Conservation (phyloP, 2,888 invertebrate genomes). For the Gastracanthus pulcherrimus region DNA sequence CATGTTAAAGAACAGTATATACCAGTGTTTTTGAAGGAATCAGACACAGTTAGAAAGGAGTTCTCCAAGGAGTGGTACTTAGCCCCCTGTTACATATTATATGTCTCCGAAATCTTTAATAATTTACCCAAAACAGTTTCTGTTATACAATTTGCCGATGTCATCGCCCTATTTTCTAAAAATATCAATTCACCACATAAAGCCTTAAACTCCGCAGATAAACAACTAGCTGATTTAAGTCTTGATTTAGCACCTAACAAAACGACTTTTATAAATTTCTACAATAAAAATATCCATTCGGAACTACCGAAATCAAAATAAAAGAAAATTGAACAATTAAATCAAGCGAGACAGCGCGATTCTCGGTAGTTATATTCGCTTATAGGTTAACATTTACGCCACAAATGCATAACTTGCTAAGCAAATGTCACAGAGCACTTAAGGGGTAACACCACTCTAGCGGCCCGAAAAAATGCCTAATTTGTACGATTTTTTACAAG, state of each 20-base stretch:
- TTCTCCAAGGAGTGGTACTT: slow-evolving; percentile 5
- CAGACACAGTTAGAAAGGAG: background rate
- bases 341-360: background rate
- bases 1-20: background rate
- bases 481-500: too few species aligned
- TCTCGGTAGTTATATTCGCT: background rate
- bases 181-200: background rate
- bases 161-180: too few species aligned
- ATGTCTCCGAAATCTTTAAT: background rate
- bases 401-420: background rate
- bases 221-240: background rate
- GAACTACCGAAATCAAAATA: background rate
- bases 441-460: too few species aligned
- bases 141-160: too few species aligned
- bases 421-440: background rate
- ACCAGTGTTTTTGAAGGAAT: background rate
- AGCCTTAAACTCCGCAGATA: background rate
- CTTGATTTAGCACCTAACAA: background rate
- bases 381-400: background rate
- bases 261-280: background rate
- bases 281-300: slow-evolving; percentile 7
- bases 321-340: background rate
- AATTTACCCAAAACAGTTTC: too few species aligned
- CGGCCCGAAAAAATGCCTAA: too few species aligned
- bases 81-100: background rate